These are phyloP conservation scores for Sphaerophoria rueppellii DNA, from an alignment of 2,888 invertebrate species.

Conservation along the genomic window DNA sequence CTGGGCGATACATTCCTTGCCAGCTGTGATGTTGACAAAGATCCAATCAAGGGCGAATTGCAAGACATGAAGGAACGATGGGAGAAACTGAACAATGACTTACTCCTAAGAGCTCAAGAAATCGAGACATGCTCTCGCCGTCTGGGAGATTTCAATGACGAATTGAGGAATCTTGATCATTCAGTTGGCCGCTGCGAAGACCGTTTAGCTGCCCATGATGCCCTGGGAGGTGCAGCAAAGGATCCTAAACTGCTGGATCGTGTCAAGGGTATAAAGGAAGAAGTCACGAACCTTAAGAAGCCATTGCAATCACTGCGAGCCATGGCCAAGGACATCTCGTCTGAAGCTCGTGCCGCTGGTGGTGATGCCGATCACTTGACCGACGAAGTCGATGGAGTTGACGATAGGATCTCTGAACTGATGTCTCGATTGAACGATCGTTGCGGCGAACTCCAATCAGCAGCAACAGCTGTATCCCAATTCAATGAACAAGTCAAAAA, in stretches of 20 bases:
- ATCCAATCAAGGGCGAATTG: slow-evolving; percentile 92
- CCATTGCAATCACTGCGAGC: slow-evolving; percentile 85
- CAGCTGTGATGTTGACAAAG: slow-evolving; percentile 95
- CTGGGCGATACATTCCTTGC: slow-evolving; percentile 94
- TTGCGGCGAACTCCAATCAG: slow-evolving; percentile 90
- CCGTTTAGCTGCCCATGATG: slow-evolving; percentile 87
- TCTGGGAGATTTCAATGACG: slow-evolving; percentile 92
- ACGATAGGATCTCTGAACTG: slow-evolving; percentile 89
- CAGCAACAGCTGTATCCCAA: slow-evolving; percentile 92
- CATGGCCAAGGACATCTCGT: slow-evolving; percentile 88
- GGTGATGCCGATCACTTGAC: slow-evolving; percentile 90
- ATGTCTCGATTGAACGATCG: slow-evolving; percentile 90
- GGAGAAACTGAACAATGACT: slow-evolving; percentile 94
- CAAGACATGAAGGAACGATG: slow-evolving; percentile 92
- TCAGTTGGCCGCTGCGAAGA: slow-evolving; percentile 95
- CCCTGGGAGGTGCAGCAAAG: slow-evolving; percentile 88
- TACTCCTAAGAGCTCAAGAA: slow-evolving; percentile 80
- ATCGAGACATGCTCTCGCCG: slow-evolving; percentile 91
- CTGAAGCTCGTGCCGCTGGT: slow-evolving; percentile 89
- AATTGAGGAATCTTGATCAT: slow-evolving; percentile 91
- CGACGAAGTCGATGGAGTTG: slow-evolving; percentile 90
- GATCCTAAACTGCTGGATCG: slow-evolving; percentile 93
- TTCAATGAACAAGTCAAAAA: slow-evolving; percentile 94
- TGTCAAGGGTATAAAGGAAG: slow-evolving; percentile 92
- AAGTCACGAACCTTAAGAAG: slow-evolving; percentile 89